phyloP scores from a whole-genome alignment of 2,113 vertebrate species.

The Hippolais icterina region DNA sequence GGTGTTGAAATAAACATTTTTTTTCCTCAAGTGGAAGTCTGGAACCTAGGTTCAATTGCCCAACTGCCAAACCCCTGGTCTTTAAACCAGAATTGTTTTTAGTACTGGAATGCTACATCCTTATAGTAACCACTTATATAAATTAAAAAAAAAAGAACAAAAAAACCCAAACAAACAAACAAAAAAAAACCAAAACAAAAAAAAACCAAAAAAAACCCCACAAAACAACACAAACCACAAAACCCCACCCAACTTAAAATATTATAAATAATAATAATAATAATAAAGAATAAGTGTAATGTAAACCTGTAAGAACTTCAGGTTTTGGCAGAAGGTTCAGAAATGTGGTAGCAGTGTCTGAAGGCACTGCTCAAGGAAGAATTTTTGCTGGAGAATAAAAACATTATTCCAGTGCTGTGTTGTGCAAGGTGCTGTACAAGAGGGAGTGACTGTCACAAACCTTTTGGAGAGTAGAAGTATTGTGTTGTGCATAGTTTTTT shows the following conservation, averaged over 20 bases:
- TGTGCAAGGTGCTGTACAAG: not conserved
- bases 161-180: too few relatives aligned
- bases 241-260: too few relatives aligned
- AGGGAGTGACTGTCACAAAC: not conserved
- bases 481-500: not conserved
- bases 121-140: not conserved
- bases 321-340: not conserved
- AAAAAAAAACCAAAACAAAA: too few relatives aligned
- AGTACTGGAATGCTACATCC: not conserved
- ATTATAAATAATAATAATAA: not conserved
- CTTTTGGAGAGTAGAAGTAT: not conserved
- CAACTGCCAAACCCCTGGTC: not conserved
- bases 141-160: not conserved
- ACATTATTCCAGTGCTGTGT: not conserved
- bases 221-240: too few relatives aligned
- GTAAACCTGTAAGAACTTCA: not conserved
- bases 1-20: constrained; percentile 49
- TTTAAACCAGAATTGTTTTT: constrained; percentile 13
- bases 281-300: not conserved
- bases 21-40: constrained; percentile 20
- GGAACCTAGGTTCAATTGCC: not conserved
- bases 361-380: not conserved
- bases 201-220: too few relatives aligned
- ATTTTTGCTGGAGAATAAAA: not conserved
- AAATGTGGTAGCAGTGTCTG: not conserved